Base-by-base conservation (phyloP, 2,888 invertebrate genomes). In the Gymnosoma rotundatum region DNA sequence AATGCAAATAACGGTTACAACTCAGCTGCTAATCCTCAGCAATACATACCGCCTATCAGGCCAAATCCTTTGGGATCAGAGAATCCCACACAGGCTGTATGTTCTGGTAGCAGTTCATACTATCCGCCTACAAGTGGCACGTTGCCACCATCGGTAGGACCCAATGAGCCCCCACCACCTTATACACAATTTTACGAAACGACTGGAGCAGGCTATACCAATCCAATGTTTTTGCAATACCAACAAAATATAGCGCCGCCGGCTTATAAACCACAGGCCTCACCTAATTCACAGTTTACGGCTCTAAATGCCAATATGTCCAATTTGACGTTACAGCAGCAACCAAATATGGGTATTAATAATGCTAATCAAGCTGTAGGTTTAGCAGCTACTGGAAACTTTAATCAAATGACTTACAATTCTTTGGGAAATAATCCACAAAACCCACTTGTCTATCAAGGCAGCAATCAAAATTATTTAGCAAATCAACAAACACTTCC, bases 31-130 rank as follows among this genome's bases (percentile, higher is more conserved):
- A 94, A 84, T 25, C 83, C 87, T 3, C 67, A 87, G 2, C 78
- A 85, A 45, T 89, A 88, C 78, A 88, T 95, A 70, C 95, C 95
- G 0, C 94, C 94, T 1, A 93, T 95, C 4, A 92, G 96, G 60
- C 96, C 96, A 0, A 93, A 95, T 52, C 96, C 96, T 0, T 93
- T 96, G 5, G 96, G 96, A 5, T 96, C 96, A 0, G 96, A 96
- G 83, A 91, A 91, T 87, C 90, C 92, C 0, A 87, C 90, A 0
- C 90, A 91, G 66, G 90, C 92, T 0, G 87, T 89, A 38, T 91
- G 91, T 61, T 88, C 89, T 0, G 83, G 86, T 16, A 64, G 74
- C 56, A 78, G 50, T 54, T 73, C 79, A 10, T 87, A 86, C 21
- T 80, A 85, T 32, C 54, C 86, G 0, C 72, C 78, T 1, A 67